phyloP scores from a whole-genome alignment of 2,888 invertebrate genomes.

The Pinctada fucata region DNA sequence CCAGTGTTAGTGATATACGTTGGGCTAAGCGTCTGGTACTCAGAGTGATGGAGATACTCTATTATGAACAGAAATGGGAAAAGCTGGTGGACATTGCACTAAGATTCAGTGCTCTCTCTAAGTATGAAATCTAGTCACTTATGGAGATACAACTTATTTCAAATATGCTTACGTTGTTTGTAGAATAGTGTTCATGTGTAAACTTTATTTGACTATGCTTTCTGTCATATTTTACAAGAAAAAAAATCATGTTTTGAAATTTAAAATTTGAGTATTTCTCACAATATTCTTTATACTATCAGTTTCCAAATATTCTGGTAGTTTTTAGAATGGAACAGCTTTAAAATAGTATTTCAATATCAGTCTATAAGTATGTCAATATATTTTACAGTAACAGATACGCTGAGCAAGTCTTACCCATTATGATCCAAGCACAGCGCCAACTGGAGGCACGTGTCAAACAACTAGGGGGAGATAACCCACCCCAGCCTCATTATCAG shows the following conservation, averaged over 20 bases:
- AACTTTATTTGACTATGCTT: not conserved
- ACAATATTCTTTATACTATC: no score
- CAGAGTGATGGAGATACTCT: constrained; percentile 71
- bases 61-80: constrained; percentile 75
- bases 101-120: constrained; percentile 73
- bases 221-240: not conserved
- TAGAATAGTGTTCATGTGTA: no score
- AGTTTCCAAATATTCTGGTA: no score
- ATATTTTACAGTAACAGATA: constrained; percentile 69
- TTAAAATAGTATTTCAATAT: no score
- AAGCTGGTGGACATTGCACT: constrained; percentile 75
- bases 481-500: constrained; percentile 71
- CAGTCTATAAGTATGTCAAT: no score
- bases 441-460: constrained; percentile 63
- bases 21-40: constrained; percentile 70
- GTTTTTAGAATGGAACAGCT: no score
- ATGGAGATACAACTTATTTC: not conserved
- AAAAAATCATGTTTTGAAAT: no score
- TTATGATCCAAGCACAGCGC: constrained; percentile 74
- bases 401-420: constrained; percentile 73
- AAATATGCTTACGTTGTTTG: no score
- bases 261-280: no score
- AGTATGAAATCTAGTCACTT: constrained; percentile 59
- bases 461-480: constrained; percentile 59
- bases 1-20: constrained; percentile 66